Evolutionary conservation across 2,113 vertebrate genomes (phyloP).

Genomic region (Galeopterus variegatus): DNA sequence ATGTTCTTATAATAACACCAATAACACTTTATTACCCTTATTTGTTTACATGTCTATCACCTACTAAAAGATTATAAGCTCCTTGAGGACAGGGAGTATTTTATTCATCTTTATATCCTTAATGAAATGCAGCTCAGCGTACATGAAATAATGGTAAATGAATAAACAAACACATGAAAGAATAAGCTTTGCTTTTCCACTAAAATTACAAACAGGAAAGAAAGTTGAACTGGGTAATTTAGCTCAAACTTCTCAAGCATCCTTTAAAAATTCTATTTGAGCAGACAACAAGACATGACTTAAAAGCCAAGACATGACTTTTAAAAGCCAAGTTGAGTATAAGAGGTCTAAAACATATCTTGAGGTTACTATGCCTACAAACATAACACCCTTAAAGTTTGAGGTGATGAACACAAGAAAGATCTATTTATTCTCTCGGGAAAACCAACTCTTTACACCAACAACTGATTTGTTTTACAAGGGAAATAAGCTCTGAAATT

Average conservation of each 20-base stretch:
- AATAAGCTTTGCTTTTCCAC: neutral
- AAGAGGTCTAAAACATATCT: neutral
- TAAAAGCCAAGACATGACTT: neutral
- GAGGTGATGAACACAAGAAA: neutral
- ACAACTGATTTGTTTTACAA: neutral
- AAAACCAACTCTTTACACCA: neutral
- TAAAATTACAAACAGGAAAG: slow-evolving; percentile 38
- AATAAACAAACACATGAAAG: neutral
- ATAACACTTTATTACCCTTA: neutral
- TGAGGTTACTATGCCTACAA: neutral
- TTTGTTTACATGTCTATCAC: neutral
- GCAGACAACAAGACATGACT: neutral
- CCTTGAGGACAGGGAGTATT: neutral
- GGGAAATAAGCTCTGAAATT: neutral
- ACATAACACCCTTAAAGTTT: neutral
- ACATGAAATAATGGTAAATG: neutral
- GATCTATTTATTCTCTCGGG: neutral
- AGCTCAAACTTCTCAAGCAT: neutral
- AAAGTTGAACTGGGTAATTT: neutral
- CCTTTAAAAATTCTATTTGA: neutral
- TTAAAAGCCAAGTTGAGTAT: neutral
- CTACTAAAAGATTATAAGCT: neutral
- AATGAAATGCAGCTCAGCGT: neutral
- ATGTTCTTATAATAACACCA: neutral
- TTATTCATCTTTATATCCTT: neutral